These are phyloP conservation scores for Apodemus agrarius DNA, from an alignment of 2,797 vertebrate genomes.

Conservation along the genomic window DNA sequence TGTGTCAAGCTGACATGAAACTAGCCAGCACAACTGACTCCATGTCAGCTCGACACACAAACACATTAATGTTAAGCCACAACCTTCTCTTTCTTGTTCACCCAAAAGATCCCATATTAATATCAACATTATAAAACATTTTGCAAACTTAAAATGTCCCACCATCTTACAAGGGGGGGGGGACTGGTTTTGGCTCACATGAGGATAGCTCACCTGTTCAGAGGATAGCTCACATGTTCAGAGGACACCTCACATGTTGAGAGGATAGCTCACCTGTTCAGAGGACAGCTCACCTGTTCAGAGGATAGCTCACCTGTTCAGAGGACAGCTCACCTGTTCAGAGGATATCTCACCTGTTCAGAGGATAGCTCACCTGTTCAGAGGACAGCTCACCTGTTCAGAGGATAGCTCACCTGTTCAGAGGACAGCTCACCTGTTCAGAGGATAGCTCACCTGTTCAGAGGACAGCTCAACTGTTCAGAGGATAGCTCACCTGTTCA, in stretches of 20 bases:
- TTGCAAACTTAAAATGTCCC: not conserved
- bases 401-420: not conserved
- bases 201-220: not conserved
- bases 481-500: not conserved
- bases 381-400: not conserved
- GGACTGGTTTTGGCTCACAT: not conserved
- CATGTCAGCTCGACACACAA: not conserved
- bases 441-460: not conserved
- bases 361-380: not conserved
- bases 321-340: too few relatives aligned
- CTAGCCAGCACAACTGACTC: not conserved
- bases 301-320: too few relatives aligned
- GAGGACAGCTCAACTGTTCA: not conserved
- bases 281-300: too few relatives aligned
- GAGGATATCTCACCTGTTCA: too few relatives aligned
- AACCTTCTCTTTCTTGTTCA: not conserved
- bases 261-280: too few relatives aligned
- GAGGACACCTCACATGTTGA: not conserved
- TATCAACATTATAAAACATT: not conserved
- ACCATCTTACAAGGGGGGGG: not conserved
- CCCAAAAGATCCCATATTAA: not conserved
- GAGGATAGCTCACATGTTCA: not conserved
- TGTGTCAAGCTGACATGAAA: not conserved
- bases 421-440: not conserved
- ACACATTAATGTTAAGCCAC: not conserved